Evolutionary conservation across 2,113 vertebrate genomes (phyloP).

Genomic region (Anolis sagrei): DNA sequence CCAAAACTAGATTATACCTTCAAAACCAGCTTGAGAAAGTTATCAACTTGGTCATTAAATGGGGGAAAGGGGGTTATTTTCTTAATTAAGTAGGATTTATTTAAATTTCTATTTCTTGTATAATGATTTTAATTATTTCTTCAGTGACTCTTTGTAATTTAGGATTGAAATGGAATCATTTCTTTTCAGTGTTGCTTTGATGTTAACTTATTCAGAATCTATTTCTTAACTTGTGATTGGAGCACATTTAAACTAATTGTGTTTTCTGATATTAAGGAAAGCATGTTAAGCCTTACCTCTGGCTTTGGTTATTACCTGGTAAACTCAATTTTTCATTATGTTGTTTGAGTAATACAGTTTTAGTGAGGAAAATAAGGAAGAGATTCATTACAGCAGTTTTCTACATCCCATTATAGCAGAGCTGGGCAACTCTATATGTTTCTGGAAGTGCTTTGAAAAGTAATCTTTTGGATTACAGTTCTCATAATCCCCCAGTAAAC

Average conservation of each 20-base stretch:
- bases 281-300: neutral
- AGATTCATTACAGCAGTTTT: too few relatives aligned
- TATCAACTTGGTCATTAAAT: neutral
- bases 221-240: constrained; percentile 6
- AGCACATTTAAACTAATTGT: constrained; percentile 4
- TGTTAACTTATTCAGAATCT: constrained; percentile 19
- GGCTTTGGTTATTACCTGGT: neutral
- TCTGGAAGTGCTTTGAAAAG: too few relatives aligned
- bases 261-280: neutral
- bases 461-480: too few relatives aligned
- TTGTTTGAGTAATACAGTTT: neutral
- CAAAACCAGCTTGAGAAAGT: neutral
- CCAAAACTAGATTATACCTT: neutral
- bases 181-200: constrained; percentile 7
- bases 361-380: neutral
- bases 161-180: constrained; percentile 7
- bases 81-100: constrained; percentile 1
- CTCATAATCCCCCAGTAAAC: too few relatives aligned
- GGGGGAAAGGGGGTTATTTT: neutral
- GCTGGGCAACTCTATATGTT: too few relatives aligned
- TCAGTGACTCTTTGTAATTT: neutral
- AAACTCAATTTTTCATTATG: neutral
- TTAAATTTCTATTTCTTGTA: constrained; percentile 15
- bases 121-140: constrained; percentile 13
- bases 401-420: too few relatives aligned